Evolutionary conservation across 2,797 vertebrate species (phyloP).

Genomic region (Myotis vivesi): DNA sequence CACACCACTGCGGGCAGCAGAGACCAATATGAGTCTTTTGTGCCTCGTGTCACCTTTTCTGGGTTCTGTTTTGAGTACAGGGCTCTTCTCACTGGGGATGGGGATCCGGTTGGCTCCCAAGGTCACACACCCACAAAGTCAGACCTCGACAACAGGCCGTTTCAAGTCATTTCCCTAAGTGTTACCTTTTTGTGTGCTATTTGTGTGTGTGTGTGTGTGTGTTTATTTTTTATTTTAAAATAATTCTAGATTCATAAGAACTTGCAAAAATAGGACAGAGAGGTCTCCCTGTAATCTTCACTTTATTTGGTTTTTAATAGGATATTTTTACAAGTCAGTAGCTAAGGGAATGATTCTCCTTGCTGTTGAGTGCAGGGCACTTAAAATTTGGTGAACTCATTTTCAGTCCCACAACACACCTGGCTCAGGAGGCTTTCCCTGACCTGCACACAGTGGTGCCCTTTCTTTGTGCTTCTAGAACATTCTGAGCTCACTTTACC

Average conservation of each 20-base stretch:
- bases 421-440: not conserved
- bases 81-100: not conserved
- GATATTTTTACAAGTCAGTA: not conserved
- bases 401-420: not conserved
- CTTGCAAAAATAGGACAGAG: not conserved
- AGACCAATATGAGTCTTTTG: not conserved
- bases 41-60: not conserved
- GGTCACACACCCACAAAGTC: accelerated
- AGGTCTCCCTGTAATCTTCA: not conserved
- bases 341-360: not conserved
- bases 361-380: not conserved
- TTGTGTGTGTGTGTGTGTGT: not conserved
- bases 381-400: not conserved
- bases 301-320: not conserved
- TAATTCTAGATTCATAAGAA: not conserved
- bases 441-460: not conserved
- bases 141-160: accelerated
- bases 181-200: not conserved
- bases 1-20: not conserved
- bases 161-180: not conserved
- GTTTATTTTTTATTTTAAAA: not conserved
- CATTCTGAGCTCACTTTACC: not conserved
- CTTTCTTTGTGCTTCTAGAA: constrained; percentile 12
- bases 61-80: not conserved
- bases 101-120: accelerated